A percentile compares a stretch with the other conserved stretches of the same genome.
phyloP scores from a whole-genome alignment of 1,140 invertebrate species.

The Trichonephila inaurata region DNA sequence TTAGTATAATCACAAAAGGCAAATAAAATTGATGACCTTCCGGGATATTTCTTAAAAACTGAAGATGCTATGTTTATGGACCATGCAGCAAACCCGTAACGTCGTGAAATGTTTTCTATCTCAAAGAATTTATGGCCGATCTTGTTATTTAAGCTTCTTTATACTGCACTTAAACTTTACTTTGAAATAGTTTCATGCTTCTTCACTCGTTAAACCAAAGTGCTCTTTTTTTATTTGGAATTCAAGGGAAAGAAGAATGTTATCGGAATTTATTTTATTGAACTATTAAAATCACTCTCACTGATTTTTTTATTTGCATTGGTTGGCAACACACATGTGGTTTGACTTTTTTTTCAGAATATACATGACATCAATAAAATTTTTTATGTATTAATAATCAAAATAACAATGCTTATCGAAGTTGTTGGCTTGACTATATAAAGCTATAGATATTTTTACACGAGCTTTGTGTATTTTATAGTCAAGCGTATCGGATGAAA shows the following conservation, averaged over 20 bases:
- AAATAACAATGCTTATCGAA: no score
- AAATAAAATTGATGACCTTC: neutral
- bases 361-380: no score
- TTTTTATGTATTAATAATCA: no score
- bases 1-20: neutral
- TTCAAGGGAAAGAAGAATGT: neutral
- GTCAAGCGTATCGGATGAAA: no score
- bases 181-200: neutral
- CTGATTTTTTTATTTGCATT: no score
- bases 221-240: constrained; percentile 3
- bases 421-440: no score
- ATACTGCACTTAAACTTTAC: neutral
- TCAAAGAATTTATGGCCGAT: neutral
- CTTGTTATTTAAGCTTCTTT: constrained; percentile 15
- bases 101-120: neutral
- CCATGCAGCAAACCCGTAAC: neutral
- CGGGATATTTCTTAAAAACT: neutral
- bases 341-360: no score
- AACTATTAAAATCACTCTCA: constrained; percentile 29
- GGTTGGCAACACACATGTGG: no score
- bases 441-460: no score
- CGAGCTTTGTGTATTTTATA: no score
- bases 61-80: neutral
- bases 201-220: constrained; percentile 11
- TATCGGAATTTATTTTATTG: neutral